Conservation (phyloP, 2,797 vertebrate species). For the Onychomys torridus region DNA sequence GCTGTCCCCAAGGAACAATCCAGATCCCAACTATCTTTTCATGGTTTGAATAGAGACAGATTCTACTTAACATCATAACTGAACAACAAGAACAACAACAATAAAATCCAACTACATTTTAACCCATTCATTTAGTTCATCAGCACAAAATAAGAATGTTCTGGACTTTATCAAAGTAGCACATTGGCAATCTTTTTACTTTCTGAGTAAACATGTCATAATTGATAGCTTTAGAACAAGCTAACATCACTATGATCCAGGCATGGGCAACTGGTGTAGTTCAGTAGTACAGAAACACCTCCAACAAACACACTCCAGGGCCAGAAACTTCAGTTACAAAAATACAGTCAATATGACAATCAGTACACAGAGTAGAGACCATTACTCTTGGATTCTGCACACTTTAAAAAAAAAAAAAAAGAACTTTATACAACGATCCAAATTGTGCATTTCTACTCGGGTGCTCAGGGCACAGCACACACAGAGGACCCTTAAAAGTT, state of each 20-base stretch:
- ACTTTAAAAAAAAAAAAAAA: constrained; percentile 79
- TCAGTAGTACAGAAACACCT: constrained; percentile 89
- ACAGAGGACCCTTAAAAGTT: constrained; percentile 77
- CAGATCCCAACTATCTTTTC: constrained; percentile 13
- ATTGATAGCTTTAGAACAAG: constrained; percentile 91
- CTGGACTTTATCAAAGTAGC: constrained; percentile 74
- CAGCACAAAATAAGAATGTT: constrained; percentile 64
- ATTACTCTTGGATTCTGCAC: constrained; percentile 80
- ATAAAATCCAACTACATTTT: background rate
- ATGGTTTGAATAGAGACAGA: constrained; percentile 24
- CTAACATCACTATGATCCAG: constrained; percentile 88
- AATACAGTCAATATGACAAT: constrained; percentile 86
- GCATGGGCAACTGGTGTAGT: constrained; percentile 89
- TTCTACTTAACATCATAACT: constrained; percentile 29
- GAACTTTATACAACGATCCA: constrained; percentile 80
- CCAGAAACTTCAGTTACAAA: constrained; percentile 88
- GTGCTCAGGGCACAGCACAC: constrained; percentile 78
- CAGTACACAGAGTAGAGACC: constrained; percentile 81
- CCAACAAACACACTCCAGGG: constrained; percentile 84
- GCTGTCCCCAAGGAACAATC: background rate
- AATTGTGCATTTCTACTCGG: constrained; percentile 81
- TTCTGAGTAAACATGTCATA: constrained; percentile 83
- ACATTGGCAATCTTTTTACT: constrained; percentile 85
- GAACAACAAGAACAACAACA: constrained; percentile 15
- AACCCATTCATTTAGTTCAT: background rate